Base-by-base conservation (phyloP, 2,113 vertebrate species). In the Myiopsitta monachus region DNA sequence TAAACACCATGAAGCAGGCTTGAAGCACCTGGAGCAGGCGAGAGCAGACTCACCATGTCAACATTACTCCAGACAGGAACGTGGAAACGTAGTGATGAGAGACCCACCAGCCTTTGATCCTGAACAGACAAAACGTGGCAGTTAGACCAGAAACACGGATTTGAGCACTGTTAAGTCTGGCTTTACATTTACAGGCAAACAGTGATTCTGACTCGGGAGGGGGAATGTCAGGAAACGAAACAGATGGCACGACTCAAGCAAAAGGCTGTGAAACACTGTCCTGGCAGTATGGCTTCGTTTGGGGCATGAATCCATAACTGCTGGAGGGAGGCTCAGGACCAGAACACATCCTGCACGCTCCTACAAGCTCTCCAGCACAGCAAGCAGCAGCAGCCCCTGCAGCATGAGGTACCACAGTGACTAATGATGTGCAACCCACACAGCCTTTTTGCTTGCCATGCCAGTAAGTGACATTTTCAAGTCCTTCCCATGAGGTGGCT, bases 91-190 rank as follows among this genome's bases (percentile, higher is more conserved):
- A 99, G 95, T 99, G 99, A 95, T 99, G 99, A 62, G 98, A 99
- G 78, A 99, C 99, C 99, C 99, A 99, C 99, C 99, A 99, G 69
- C 99, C 99, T 98, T 99, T 99, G 95, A 99, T 99, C 96, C 99
- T 98, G 74, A 77, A 91, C 59, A 94, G 54, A 69, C 87, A 41
- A 96, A 76, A 49, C 2, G 9, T 3, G 7, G 33, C 57, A 38
- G 38, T 88, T 63, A 92, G 44, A 63, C 0, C 2, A 64, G 13
- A 72, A 83, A 66, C 9, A 5, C 0, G 11, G 31, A 52, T 31
- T 59, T 86, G 44, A 87, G 27, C 43, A 30, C 4, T 36, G 0
- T 18, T 36, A 79, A 51, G 19, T 44, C 57, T 49, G 54, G 67
- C 54, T 55, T 72, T 39, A 64, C 7, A 39, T 52, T 72, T 39